Evolutionary conservation across 2,888 invertebrate genomes (phyloP).

Genomic region (Agriopis leucophaearia): DNA sequence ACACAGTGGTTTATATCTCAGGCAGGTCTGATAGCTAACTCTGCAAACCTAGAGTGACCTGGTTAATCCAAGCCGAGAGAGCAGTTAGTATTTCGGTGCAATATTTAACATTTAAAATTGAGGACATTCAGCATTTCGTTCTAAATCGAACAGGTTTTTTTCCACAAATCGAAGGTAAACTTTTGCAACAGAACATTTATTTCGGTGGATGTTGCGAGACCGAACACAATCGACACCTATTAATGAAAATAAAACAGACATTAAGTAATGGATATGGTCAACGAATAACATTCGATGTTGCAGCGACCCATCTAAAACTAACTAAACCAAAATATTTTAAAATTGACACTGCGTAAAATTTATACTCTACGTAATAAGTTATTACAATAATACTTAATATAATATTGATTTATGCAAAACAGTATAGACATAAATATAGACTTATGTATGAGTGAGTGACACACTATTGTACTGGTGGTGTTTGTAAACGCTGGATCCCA

Average conservation of each 20-base stretch:
- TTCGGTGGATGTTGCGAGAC: conserved; percentile 18
- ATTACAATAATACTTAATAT: too few relatives aligned
- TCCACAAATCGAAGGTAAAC: conserved; percentile 29
- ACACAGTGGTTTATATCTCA: conserved; percentile 14
- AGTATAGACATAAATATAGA: too few relatives aligned
- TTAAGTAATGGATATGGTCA: background rate
- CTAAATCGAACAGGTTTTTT: conserved; percentile 33
- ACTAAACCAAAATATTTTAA: too few relatives aligned
- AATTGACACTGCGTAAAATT: background rate
- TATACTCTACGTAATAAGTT: too few relatives aligned
- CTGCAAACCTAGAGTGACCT: conserved; percentile 27
- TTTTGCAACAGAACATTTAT: conserved; percentile 30
- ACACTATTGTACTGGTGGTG: too few relatives aligned
- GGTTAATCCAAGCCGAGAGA: conserved; percentile 24
- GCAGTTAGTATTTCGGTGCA: conserved; percentile 31
- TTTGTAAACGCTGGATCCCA: too few relatives aligned
- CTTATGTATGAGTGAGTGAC: too few relatives aligned
- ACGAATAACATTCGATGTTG: background rate
- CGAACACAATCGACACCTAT: conserved; percentile 14
- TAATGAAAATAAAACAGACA: conserved; percentile 13
- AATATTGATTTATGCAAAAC: too few relatives aligned
- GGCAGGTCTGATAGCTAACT: conserved; percentile 9
- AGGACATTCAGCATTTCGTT: conserved; percentile 33
- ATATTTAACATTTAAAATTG: conserved; percentile 36
- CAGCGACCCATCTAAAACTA: background rate